A percentile compares a stretch with the other conserved stretches of the same genome.
Conservation (phyloP, 2,113 vertebrate species). For the Sialia sialis region DNA sequence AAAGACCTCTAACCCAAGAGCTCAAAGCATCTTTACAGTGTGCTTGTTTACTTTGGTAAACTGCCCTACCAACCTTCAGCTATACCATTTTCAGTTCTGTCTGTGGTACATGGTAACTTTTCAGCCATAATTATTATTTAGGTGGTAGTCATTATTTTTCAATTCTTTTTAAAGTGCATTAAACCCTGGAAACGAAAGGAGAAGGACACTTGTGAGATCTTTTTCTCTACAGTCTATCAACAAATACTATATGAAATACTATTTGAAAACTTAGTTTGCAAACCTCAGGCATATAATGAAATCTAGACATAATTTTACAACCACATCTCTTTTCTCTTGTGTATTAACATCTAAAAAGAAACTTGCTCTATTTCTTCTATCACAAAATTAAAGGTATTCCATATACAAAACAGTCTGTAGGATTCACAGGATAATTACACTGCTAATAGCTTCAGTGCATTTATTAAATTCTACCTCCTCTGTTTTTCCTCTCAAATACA, state of each 20-base stretch:
- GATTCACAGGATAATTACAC: not conserved
- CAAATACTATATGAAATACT: not conserved
- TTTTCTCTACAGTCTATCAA: not conserved
- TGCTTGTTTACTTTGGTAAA: not conserved
- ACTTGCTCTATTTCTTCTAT: not conserved
- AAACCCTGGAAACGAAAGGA: not conserved
- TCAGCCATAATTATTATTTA: not conserved
- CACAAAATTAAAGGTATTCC: not conserved
- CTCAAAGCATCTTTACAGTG: not conserved
- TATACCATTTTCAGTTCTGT: not conserved
- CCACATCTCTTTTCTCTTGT: not conserved
- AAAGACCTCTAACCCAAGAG: not conserved
- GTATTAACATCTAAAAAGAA: not conserved
- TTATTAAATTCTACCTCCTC: not conserved
- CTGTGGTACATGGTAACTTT: not conserved
- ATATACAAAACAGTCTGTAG: not conserved
- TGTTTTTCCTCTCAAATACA: not conserved
- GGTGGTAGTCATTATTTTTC: not conserved
- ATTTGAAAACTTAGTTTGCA: not conserved
- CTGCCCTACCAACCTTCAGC: not conserved
- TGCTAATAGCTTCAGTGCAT: not conserved
- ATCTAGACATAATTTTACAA: not conserved
- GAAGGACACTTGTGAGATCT: not conserved
- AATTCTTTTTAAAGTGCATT: not conserved
- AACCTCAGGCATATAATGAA: not conserved